Evolutionary conservation across 1,140 invertebrate species (phyloP), one percentile per base, ranked within the genome.

Genomic region (Tribolium castaneum): DNA sequence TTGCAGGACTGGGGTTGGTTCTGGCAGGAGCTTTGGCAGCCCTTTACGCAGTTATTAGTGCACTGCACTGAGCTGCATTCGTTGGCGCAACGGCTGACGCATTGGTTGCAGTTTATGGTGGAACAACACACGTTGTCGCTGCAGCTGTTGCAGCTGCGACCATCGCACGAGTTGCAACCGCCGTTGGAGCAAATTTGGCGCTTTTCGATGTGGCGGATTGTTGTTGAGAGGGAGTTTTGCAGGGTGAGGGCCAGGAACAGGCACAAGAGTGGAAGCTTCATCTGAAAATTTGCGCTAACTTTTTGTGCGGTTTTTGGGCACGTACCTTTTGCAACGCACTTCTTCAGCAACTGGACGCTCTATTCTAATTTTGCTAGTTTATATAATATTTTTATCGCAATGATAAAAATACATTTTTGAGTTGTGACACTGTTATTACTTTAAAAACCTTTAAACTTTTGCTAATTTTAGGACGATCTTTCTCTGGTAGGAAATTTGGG

Each of bases 311-410:
- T 0, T 45, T 45, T 9, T 0, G 5, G 19, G 14, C 4, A 35
- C 59, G 10, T 66, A 62, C 56, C 22, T 12, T 66, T 66, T 39
- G 25, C 30, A 66, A 66, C 59, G 35, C 59, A 13, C 30, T 39
- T 35, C 25, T 35, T 66, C 35, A 34, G 2, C 10, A 35, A 66
- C 59, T 66, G 59, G 30, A 34, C 25, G 12, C 2, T 14, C 7
- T 35, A 35, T n/a, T 66, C 25, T 66, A 66, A 13, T 66, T 66
- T 66, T 34, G 59, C 59, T 66, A 66, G 30, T 30, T 66, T 66
- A 66, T 66, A 66, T 66, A 66, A 66, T 66, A 66, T 34, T 66
- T 66, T 66, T 66, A 66, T 66, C 59, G 25, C 25, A 35, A 13
- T 35, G 59, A 66, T 66, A 66, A 66, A 66, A 66, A 66, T 66